Percentiles rank a stretch among this genome's conserved stretches.
phyloP scores from a whole-genome alignment of 2,888 invertebrate species.

The Drosophila quinaria region DNA sequence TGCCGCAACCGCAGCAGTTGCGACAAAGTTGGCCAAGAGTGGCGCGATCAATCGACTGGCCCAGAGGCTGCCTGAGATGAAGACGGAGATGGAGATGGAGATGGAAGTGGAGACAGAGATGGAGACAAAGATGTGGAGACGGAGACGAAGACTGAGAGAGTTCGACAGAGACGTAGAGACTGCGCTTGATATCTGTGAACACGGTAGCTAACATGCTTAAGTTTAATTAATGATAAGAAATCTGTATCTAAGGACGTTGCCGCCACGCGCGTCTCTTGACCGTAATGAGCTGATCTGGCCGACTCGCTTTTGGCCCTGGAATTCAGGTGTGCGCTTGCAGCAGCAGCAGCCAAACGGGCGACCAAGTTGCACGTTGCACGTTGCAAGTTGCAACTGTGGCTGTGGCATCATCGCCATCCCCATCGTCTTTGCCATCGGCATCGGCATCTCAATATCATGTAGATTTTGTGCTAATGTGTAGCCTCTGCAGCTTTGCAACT shows the following conservation, averaged over 20 bases:
- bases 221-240: conserved; percentile 86
- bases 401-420: conserved; percentile 36
- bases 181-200: conserved; percentile 74
- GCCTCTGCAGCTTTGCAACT: conserved; percentile 44
- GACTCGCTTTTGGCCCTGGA: conserved; percentile 41
- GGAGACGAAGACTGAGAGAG: conserved; percentile 13
- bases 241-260: conserved; percentile 84
- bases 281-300: conserved; percentile 62
- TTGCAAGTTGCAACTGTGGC: conserved; percentile 3
- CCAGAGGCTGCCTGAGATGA: conserved; percentile 1
- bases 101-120: conserved; percentile 1
- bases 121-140: background rate
- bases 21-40: conserved; percentile 43
- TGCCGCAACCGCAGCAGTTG: conserved; percentile 53
- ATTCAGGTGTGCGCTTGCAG: conserved; percentile 59
- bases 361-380: conserved; percentile 1
- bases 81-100: conserved; percentile 12
- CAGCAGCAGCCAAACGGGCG: conserved; percentile 11
- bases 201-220: conserved; percentile 86
- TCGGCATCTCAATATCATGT: conserved; percentile 83
- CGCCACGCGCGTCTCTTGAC: conserved; percentile 52
- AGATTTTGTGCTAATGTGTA: conserved; percentile 81
- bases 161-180: conserved; percentile 13
- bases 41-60: conserved; percentile 56
- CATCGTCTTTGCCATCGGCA: conserved; percentile 73